Percentiles rank a stretch among this genome's conserved stretches.
Evolutionary conservation across 2,797 vertebrate genomes (phyloP).

Genomic region (Anas bahamensis): DNA sequence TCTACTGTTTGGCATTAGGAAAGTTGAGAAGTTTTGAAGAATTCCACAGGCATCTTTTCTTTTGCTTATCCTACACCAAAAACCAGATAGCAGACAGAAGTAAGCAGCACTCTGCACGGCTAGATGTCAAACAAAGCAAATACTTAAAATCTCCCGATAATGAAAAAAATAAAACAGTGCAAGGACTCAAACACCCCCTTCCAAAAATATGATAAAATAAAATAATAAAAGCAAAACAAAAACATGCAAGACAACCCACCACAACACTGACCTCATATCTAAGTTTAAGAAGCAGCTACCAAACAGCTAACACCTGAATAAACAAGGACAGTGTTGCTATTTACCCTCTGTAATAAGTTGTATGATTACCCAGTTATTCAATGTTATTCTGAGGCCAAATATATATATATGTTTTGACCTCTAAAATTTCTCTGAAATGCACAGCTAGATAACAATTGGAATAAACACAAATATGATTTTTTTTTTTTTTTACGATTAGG

Average conservation of each 20-base stretch:
- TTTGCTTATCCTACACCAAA: neutral
- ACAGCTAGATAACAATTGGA: neutral
- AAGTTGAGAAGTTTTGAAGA: neutral
- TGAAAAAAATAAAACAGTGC: neutral
- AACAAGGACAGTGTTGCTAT: neutral
- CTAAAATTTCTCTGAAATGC: neutral
- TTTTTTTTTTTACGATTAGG: rapidly evolving
- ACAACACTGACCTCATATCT: neutral
- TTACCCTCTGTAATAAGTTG: neutral
- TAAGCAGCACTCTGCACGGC: neutral
- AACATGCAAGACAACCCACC: neutral
- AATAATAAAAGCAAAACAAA: no score
- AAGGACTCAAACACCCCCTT: neutral
- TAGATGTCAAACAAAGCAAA: neutral
- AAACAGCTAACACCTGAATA: neutral
- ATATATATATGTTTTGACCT: neutral
- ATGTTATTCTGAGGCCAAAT: neutral
- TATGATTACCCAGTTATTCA: neutral
- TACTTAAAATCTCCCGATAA: neutral
- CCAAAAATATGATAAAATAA: neutral
- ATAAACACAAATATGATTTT: neutral
- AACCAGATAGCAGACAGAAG: neutral
- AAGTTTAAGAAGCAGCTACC: neutral
- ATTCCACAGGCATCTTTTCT: neutral
- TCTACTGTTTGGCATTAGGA: neutral